These are phyloP conservation scores for Melanotaenia maccullochi DNA, from an alignment of 2,797 vertebrate species.

Conservation along the genomic window DNA sequence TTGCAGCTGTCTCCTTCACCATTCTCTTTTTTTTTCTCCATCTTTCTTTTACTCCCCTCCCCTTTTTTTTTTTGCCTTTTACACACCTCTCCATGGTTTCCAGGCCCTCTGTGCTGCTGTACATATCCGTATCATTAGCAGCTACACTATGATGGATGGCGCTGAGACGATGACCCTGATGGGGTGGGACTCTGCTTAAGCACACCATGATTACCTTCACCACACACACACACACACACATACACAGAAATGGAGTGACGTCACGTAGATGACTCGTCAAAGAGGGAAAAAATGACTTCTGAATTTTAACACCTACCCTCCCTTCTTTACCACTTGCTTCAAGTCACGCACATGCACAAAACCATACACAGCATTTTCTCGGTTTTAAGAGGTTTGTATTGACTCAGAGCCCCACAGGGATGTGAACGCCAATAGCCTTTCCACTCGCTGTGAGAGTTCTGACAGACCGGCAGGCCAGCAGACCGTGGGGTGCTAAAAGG, in stretches of 20 bases:
- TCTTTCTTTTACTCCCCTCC: conserved; percentile 11
- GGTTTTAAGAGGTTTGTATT: conserved; percentile 70
- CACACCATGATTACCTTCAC: conserved; percentile 67
- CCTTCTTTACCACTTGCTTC: neutral
- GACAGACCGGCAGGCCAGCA: conserved; percentile 63
- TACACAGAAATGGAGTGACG: conserved; percentile 18
- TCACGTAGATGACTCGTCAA: conserved; percentile 19
- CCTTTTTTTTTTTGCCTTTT: conserved; percentile 13
- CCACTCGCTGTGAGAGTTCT: conserved; percentile 61
- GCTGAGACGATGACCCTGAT: conserved; percentile 50
- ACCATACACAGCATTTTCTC: conserved; percentile 41
- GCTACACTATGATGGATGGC: conserved; percentile 71
- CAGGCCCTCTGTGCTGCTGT: conserved; percentile 37
- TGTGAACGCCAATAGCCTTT: conserved; percentile 64
- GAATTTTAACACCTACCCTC: conserved; percentile 17
- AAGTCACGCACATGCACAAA: conserved; percentile 8
- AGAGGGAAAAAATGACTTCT: conserved; percentile 28
- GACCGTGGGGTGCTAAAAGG: conserved; percentile 75
- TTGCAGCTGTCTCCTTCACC: conserved; percentile 23
- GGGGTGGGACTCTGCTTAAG: conserved; percentile 62
- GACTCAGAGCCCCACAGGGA: conserved; percentile 64
- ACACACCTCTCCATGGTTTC: conserved; percentile 20
- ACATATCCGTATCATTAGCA: conserved; percentile 70
- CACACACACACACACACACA: conserved; percentile 49
- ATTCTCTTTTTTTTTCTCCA: conserved; percentile 4